Percentiles rank a stretch among this genome's conserved stretches.
Evolutionary conservation across 1,140 invertebrate genomes (phyloP).

Genomic region (Phortica variegata): DNA sequence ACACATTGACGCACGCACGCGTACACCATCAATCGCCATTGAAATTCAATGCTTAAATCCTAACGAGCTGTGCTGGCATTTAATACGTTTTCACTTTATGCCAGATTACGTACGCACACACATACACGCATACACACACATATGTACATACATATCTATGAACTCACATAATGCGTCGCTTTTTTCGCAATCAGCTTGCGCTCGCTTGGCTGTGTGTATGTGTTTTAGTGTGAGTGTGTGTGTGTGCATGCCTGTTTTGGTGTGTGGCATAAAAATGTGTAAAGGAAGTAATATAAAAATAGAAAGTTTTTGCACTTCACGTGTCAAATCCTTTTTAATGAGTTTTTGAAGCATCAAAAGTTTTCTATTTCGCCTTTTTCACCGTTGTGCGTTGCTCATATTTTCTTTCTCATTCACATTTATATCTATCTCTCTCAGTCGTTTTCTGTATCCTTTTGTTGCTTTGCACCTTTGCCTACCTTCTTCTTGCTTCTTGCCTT

Average conservation of each 20-base stretch:
- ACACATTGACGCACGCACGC: conserved; percentile 7
- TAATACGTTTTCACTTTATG: no score
- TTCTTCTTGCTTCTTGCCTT: conserved; percentile 5
- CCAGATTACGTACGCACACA: conserved; percentile 9
- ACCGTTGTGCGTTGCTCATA: no score
- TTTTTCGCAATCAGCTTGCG: no score
- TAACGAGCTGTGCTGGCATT: conserved; percentile 20
- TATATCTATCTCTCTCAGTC: not conserved
- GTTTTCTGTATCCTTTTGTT: not conserved
- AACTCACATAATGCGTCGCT: conserved; percentile 48
- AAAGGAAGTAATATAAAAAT: conserved; percentile 55
- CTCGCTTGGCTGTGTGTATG: no score
- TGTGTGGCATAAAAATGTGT: conserved; percentile 56
- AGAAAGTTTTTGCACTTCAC: conserved; percentile 54
- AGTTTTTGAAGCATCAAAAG: conserved; percentile 54
- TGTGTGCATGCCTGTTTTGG: no score
- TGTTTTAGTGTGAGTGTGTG: no score
- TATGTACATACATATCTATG: not conserved
- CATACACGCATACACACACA: conserved; percentile 5
- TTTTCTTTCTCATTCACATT: conserved; percentile 19
- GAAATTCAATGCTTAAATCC: conserved; percentile 52
- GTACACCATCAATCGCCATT: conserved; percentile 48
- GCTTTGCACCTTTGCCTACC: conserved; percentile 2
- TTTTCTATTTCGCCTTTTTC: conserved; percentile 54
- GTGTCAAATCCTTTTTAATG: conserved; percentile 57